A percentile compares a stretch with the other conserved stretches of the same genome.
Conservation (phyloP, 2,888 invertebrate genomes). For the Calliphora vomitoria region DNA sequence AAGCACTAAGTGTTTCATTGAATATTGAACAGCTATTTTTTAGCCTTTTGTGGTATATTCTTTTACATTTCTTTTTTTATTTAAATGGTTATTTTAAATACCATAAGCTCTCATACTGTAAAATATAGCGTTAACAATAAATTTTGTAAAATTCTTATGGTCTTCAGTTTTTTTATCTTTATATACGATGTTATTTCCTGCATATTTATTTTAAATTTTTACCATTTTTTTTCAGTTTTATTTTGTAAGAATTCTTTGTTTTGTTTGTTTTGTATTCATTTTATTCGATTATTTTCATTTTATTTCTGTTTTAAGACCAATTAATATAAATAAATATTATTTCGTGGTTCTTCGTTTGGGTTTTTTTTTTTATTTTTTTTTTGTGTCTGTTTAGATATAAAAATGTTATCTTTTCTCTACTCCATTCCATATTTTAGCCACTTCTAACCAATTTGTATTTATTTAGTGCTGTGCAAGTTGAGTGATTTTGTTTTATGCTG, state of each 20-base stretch:
- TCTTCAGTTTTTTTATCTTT: neutral
- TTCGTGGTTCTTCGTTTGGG: neutral
- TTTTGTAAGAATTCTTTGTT: neutral
- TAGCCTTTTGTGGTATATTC: constrained; percentile 11
- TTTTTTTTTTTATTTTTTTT: neutral
- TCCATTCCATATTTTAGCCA: no score
- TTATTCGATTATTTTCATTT: neutral
- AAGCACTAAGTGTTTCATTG: constrained; percentile 42
- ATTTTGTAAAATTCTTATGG: neutral
- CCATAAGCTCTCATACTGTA: neutral
- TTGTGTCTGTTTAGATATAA: neutral
- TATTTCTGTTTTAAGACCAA: neutral
- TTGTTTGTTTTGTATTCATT: neutral
- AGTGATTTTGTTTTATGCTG: neutral
- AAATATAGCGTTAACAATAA: neutral
- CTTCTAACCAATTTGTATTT: neutral
- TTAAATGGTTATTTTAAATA: constrained; percentile 27
- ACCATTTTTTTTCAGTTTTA: neutral
- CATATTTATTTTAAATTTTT: neutral
- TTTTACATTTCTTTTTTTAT: no score
- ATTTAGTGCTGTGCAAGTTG: neutral
- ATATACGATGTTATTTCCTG: no score
- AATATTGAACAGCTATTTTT: constrained; percentile 10
- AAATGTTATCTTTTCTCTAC: neutral
- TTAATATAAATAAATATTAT: constrained; percentile 11